A percentile compares a stretch with the other conserved stretches of the same genome.
phyloP scores from a whole-genome alignment of 2,113 vertebrate genomes.

The Chrysochloris asiatica region DNA sequence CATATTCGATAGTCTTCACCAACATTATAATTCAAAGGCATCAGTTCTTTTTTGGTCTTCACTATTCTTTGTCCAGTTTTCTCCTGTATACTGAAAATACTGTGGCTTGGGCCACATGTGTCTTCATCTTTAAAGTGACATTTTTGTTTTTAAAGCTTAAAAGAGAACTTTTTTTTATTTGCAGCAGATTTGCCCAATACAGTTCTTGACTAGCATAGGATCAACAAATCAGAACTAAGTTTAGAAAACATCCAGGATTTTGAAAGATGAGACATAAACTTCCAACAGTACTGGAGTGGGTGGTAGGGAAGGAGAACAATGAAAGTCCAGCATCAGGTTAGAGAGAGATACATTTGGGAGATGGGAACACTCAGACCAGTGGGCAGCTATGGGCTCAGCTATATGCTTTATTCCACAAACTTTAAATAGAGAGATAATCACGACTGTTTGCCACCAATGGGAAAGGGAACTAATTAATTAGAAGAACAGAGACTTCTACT shows the following conservation, averaged over 20 bases:
- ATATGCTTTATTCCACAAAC: constrained; percentile 65
- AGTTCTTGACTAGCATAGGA: background rate
- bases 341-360: constrained; percentile 30
- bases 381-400: constrained; percentile 73
- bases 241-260: background rate
- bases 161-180: background rate
- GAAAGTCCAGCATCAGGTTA: background rate
- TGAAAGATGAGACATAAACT: background rate
- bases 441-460: constrained; percentile 73
- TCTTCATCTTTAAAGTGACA: background rate
- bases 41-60: background rate
- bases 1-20: background rate
- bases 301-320: constrained; percentile 20
- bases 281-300: background rate
- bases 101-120: too few species aligned
- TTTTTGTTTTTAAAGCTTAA: background rate
- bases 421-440: constrained; percentile 77
- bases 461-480: constrained; percentile 83
- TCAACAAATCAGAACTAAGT: background rate
- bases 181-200: background rate
- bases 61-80: background rate
- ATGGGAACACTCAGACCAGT: constrained; percentile 59
- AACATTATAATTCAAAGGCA: background rate
- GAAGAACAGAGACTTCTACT: constrained; percentile 81
- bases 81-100: background rate